A percentile compares a stretch with the other conserved stretches of the same genome.
phyloP scores from a whole-genome alignment of 2,888 invertebrate species.

The Morpho deidamia region DNA sequence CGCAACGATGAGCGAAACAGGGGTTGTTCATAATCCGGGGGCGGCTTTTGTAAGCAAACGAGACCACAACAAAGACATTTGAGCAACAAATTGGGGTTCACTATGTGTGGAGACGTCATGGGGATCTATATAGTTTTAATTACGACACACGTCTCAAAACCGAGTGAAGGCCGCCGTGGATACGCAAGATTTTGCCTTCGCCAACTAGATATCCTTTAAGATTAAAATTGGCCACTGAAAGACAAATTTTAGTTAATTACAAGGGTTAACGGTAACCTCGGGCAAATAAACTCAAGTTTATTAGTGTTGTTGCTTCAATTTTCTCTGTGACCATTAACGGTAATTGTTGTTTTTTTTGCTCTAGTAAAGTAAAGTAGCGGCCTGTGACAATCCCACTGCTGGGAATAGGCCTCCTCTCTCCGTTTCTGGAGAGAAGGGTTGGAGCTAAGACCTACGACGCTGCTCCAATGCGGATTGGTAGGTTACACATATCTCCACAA shows the following conservation, averaged over 20 bases:
- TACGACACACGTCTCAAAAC: slow-evolving; percentile 10
- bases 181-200: slow-evolving; percentile 5
- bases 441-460: too few species aligned
- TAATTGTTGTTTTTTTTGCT: too few species aligned
- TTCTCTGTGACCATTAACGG: background rate
- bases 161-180: slow-evolving; percentile 10
- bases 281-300: slow-evolving; percentile 6
- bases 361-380: too few species aligned
- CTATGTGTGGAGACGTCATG: slow-evolving; percentile 18
- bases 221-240: slow-evolving; percentile 8
- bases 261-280: slow-evolving; percentile 11
- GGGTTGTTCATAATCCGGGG: slow-evolving; percentile 11
- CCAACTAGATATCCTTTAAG: slow-evolving; percentile 12
- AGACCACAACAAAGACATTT: slow-evolving; percentile 23
- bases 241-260: slow-evolving; percentile 13
- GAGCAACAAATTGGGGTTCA: slow-evolving; percentile 23
- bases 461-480: too few species aligned
- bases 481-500: too few species aligned
- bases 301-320: background rate
- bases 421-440: too few species aligned
- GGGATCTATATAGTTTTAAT: slow-evolving; percentile 25
- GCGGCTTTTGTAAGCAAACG: slow-evolving; percentile 13
- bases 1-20: slow-evolving; percentile 9
- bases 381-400: too few species aligned
- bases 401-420: too few species aligned